phyloP scores from a whole-genome alignment of 2,113 vertebrate species.

The Leuciscus idus region DNA sequence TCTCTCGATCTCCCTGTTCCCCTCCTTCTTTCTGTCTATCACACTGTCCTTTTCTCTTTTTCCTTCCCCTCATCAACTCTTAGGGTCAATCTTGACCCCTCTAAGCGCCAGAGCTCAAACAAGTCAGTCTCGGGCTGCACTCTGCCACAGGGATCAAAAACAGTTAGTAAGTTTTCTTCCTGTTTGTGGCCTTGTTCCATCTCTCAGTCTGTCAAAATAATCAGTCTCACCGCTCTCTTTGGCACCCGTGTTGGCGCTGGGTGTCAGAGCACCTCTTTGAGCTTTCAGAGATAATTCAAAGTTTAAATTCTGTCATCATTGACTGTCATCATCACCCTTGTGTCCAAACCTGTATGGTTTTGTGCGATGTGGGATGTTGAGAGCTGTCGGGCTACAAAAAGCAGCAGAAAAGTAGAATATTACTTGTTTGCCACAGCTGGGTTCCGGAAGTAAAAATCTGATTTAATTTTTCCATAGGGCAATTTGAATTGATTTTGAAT shows the following conservation, averaged over 20 bases:
- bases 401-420: background rate
- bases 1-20: conserved; percentile 59
- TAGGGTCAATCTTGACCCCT: conserved; percentile 97
- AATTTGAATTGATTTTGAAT: background rate
- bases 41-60: conserved; percentile 60
- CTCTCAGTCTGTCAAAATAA: conserved; percentile 51
- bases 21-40: conserved; percentile 43
- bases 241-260: conserved; percentile 8
- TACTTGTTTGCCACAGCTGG: background rate
- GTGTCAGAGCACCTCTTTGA: conserved; percentile 55
- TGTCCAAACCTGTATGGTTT: background rate
- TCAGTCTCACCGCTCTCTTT: conserved; percentile 31
- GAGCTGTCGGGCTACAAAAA: background rate
- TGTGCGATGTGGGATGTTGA: background rate
- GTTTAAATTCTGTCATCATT: background rate
- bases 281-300: conserved; percentile 27
- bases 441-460: background rate
- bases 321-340: background rate
- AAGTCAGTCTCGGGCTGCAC: conserved; percentile 92
- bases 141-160: conserved; percentile 95
- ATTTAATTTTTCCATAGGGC: background rate
- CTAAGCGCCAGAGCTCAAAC: conserved; percentile 97
- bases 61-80: conserved; percentile 70
- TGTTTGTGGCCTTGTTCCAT: conserved; percentile 68
- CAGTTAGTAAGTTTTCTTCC: conserved; percentile 89